Percentiles rank a stretch among this genome's conserved stretches.
phyloP scores from a whole-genome alignment of 2,888 invertebrate species.

The Troides aeacus region DNA sequence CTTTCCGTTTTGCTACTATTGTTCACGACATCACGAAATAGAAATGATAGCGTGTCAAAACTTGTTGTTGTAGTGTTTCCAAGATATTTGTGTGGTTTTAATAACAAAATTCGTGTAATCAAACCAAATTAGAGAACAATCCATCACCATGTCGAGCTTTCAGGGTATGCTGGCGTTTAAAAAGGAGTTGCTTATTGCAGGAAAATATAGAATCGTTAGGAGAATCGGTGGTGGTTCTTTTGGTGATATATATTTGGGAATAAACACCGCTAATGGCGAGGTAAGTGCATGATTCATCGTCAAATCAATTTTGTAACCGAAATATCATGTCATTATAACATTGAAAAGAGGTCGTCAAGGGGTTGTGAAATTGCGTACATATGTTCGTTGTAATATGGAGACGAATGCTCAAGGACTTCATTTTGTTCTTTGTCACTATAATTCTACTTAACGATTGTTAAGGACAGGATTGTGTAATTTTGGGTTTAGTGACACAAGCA shows the following conservation, averaged over 20 bases:
- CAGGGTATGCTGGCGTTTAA: constrained; percentile 41
- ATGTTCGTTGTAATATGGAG: constrained; percentile 23
- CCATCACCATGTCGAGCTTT: constrained; percentile 42
- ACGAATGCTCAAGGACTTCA: constrained; percentile 25
- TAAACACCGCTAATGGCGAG: constrained; percentile 95
- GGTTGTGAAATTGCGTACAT: constrained; percentile 33
- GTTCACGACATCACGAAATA: constrained; percentile 37
- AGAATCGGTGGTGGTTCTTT: constrained; percentile 99
- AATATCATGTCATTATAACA: constrained; percentile 27
- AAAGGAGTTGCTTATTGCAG: constrained; percentile 91
- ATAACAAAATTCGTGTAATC: constrained; percentile 38
- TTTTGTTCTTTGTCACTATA: constrained; percentile 16
- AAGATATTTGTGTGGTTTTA: constrained; percentile 36
- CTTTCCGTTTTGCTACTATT: constrained; percentile 39
- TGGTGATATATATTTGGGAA: constrained; percentile 99
- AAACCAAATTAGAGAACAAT: constrained; percentile 34
- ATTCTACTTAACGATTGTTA: neutral
- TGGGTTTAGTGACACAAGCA: neutral
- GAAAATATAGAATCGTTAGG: constrained; percentile 96
- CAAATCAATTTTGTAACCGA: constrained; percentile 11
- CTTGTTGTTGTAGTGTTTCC: constrained; percentile 40
- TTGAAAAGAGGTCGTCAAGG: constrained; percentile 34
- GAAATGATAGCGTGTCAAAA: constrained; percentile 46
- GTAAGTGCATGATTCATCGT: constrained; percentile 64
- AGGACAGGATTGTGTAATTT: neutral